Base-by-base conservation (phyloP, 2,113 vertebrate species). In the Prunella fulvescens region DNA sequence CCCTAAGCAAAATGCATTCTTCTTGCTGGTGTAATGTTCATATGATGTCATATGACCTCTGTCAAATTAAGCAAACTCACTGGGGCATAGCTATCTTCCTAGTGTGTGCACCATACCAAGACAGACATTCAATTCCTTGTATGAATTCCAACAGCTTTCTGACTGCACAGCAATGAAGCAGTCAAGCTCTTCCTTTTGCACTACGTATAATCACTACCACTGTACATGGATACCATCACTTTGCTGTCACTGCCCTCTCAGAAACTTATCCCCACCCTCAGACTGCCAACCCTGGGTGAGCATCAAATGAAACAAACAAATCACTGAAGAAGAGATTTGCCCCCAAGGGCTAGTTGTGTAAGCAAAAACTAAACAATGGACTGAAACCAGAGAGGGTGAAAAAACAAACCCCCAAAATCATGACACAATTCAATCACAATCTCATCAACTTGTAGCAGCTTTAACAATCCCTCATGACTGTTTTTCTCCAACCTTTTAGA, bases 141-240 rank as follows among this genome's bases (percentile, higher is more conserved):
- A 58, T 4, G 66, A 85, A 81, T 80, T 91, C 37, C 70, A 79
- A 17, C 13, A 58, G 54, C 54, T 31, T 88, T 80, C 66, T 56
- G 29, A 80, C 4, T 85, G 70, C 58, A 60, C 2, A 66, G 67
- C 17, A 23, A 72, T 9, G 12, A 76, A 57, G 56, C 40, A 35
- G 57, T 20, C 28, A 29, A 6, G 50, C 40, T 62, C 42, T 45
- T 71, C 35, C 40, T n/a, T 74, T 11, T 82, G 40, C 20, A 39
- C 28, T 51, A 29, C 0, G 1, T 5, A 35, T 4, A 53, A 83
- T 33, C 62, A 64, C 69, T 12, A 44, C 9, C 54, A 47, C 26
- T 24, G 12, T 4, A 23, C 6, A 16, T 0, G 4, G 15, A 44
- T 2, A 53, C 20, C 28, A 60, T 1, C 26, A 25, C 44, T 60